Evolutionary conservation across 2,888 invertebrate species (phyloP), one percentile per base, ranked within the genome.

Genomic region (Microctonus aethiopoides): DNA sequence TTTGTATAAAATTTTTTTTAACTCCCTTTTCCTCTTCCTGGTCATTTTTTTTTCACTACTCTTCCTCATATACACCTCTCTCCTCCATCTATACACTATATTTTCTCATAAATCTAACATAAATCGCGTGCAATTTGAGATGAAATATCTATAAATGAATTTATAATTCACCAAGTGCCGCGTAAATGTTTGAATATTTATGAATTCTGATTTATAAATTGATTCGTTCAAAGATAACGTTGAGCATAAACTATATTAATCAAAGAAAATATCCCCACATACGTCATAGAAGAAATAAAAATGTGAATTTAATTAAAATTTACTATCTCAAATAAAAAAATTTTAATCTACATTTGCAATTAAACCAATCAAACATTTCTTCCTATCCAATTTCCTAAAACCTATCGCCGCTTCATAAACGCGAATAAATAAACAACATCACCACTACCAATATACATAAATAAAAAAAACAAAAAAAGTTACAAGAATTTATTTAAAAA

Each of bases 321-420:
- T n/a, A n/a, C n/a, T n/a, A n/a, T n/a, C n/a, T n/a, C n/a, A 39
- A 39, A 39, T 39, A 36, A 36, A 36, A 36, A 1, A 39, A n/a
- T n/a, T 39, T 1, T 39, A n/a, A 39, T n/a, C n/a, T n/a, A 39
- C 13, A 39, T 20, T 24, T 52, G 51, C 51, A 9, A 52, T 52
- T 10, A 10, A 6, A 52, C 20, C 20, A 20, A 52, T 22, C 22
- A 52, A 20, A 52, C 16, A 22, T 54, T 54, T n/a, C n/a, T n/a
- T n/a, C n/a, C n/a, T n/a, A n/a, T n/a, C 46, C 54, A 54, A 54
- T 54, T n/a, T n/a, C n/a, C 54, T 54, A 54, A 24, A 26, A 24
- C 24, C 54, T 52, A 20, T 52, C 51, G 51, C 20, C 51, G 51
- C 7, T 52, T n/a, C n/a, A n/a, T 11, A 52, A 20, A 22, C 51